Percentiles rank a stretch among this genome's conserved stretches.
Evolutionary conservation across 2,797 vertebrate species (phyloP).

Genomic region (Falco rusticolus): DNA sequence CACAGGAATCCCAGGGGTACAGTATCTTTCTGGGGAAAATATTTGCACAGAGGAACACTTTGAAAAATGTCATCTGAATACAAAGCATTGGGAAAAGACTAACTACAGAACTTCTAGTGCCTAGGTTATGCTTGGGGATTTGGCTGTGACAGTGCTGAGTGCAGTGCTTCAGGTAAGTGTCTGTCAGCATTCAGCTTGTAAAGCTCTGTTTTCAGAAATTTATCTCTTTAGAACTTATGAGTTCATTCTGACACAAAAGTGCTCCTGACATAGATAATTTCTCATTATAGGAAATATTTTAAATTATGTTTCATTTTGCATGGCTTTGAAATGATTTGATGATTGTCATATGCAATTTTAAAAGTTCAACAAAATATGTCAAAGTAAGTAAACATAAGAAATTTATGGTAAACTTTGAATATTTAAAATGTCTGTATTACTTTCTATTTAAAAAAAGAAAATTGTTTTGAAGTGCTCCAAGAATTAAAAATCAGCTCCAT

Average conservation of each 20-base stretch:
- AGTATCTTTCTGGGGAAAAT: not conserved
- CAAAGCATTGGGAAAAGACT: not conserved
- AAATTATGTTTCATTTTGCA: not conserved
- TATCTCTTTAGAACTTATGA: not conserved
- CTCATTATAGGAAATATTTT: not conserved
- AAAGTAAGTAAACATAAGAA: not conserved
- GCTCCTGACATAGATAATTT: not conserved
- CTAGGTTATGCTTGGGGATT: not conserved
- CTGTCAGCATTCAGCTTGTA: not conserved
- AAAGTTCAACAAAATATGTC: not conserved
- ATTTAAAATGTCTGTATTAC: not conserved
- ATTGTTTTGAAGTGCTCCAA: not conserved
- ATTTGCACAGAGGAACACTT: not conserved
- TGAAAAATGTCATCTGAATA: constrained; percentile 49
- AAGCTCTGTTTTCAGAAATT: not conserved
- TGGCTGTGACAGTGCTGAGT: not conserved
- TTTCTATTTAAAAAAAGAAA: not conserved
- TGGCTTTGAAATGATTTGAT: not conserved
- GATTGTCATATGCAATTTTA: not conserved
- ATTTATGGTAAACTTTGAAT: not conserved
- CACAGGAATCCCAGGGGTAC: not conserved
- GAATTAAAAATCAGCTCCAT: not conserved
- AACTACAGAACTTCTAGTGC: not conserved
- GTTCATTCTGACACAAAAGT: not conserved
- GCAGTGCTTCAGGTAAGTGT: not conserved